Conservation (phyloP, 2,888 invertebrate genomes). For the Idaea dimidiata region DNA sequence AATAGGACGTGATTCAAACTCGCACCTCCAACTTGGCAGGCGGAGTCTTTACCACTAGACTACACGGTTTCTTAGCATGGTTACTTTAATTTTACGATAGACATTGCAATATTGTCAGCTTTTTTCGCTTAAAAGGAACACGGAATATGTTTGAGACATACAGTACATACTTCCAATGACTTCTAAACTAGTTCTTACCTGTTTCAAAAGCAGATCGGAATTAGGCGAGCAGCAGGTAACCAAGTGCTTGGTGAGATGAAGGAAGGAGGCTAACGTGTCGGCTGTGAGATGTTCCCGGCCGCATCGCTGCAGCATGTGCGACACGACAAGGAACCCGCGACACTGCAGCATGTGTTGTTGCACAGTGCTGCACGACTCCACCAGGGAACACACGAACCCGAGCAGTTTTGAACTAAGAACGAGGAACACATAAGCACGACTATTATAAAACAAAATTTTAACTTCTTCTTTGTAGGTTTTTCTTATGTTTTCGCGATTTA, state of each 20-base stretch:
- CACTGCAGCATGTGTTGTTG: slow-evolving; percentile 99
- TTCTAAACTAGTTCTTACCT: slow-evolving; percentile 86
- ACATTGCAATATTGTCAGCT: too few species aligned
- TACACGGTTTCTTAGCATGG: too few species aligned
- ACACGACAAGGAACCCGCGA: slow-evolving; percentile 98
- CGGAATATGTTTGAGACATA: too few species aligned
- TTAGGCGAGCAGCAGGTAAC: slow-evolving; percentile 96
- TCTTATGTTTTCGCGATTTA: too few species aligned
- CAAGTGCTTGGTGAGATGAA: slow-evolving; percentile 94
- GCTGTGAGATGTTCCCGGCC: slow-evolving; percentile 96
- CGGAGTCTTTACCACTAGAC: too few species aligned
- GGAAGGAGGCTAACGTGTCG: slow-evolving; percentile 95
- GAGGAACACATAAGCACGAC: neutral
- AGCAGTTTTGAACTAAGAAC: slow-evolving; percentile 92
- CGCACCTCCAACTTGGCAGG: too few species aligned
- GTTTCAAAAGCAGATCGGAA: slow-evolving; percentile 94
- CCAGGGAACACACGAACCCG: slow-evolving; percentile 97
- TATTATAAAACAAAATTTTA: too few species aligned
- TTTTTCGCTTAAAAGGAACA: neutral
- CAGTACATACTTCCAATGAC: too few species aligned
- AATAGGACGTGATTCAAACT: too few species aligned
- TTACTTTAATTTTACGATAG: too few species aligned
- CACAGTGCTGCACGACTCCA: slow-evolving; percentile 97
- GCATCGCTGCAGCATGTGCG: slow-evolving; percentile 96
- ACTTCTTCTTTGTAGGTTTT: too few species aligned